phyloP scores from a whole-genome alignment of 2,797 vertebrate species.

The Onychomys arenicola region DNA sequence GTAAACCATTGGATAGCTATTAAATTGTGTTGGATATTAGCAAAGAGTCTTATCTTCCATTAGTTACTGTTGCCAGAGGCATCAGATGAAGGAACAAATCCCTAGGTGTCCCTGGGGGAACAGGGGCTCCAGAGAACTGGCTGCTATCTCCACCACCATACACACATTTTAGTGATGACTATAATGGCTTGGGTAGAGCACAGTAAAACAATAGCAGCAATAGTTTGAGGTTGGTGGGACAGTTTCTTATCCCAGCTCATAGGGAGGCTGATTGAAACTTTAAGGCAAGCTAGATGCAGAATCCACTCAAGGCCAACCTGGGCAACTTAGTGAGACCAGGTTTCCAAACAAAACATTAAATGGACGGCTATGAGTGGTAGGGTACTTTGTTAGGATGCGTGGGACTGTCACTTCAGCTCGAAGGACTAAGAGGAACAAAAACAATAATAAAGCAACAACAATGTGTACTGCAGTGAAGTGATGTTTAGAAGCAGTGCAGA shows the following conservation, averaged over 20 bases:
- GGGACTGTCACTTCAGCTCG: neutral
- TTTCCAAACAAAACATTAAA: neutral
- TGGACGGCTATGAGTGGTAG: neutral
- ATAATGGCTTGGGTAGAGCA: neutral
- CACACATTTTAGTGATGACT: neutral
- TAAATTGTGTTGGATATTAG: neutral
- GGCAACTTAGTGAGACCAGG: neutral
- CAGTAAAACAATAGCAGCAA: neutral
- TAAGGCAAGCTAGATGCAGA: neutral
- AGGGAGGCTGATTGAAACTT: neutral
- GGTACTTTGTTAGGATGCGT: neutral
- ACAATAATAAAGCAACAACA: neutral
- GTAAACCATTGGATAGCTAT: neutral
- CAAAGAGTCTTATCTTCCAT: neutral
- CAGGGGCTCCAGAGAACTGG: neutral
- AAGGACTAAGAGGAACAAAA: neutral
- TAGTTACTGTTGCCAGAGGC: too few species aligned
- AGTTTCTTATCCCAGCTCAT: neutral
- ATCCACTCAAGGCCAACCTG: neutral
- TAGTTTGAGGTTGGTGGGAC: neutral
- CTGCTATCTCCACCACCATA: neutral
- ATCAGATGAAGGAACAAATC: neutral
- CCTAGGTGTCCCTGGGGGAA: fast-evolving
- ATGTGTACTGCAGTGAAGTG: too few species aligned
- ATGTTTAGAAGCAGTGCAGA: fast-evolving